Percentiles rank a stretch among this genome's conserved stretches.
These are phyloP conservation scores for Norana najaformis DNA, from an alignment of 2,888 invertebrate genomes.

Conservation along the genomic window DNA sequence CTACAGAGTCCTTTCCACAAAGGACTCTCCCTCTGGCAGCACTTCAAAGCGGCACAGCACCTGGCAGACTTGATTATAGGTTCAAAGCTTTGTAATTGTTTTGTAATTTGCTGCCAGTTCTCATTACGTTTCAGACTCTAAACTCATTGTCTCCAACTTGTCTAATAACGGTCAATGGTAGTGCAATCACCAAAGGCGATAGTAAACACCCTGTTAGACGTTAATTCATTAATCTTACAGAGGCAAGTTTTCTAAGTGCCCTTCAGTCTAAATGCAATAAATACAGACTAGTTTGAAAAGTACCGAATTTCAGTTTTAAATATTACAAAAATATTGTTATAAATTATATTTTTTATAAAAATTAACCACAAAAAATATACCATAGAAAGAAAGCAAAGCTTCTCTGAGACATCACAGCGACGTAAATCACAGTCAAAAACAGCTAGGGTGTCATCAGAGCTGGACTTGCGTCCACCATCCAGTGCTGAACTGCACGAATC, in stretches of 20 bases:
- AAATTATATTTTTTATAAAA: not conserved
- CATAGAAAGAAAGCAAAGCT: conserved; percentile 81
- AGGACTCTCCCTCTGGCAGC: no score
- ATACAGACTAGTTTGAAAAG: not conserved
- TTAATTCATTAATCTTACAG: no score
- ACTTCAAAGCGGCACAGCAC: no score
- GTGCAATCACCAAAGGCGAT: no score
- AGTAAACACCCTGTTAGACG: no score
- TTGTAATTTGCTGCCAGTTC: no score
- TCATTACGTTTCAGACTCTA: no score
- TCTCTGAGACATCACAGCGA: conserved; percentile 82
- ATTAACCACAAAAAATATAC: conserved; percentile 63
- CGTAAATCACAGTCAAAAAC: conserved; percentile 74
- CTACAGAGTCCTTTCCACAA: no score
- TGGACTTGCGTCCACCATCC: conserved; percentile 70
- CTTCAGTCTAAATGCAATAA: not conserved
- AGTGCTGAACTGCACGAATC: conserved; percentile 69
- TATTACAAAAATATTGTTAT: not conserved
- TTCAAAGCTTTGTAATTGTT: no score
- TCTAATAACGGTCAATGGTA: no score
- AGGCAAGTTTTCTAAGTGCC: not conserved
- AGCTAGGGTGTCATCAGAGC: conserved; percentile 63
- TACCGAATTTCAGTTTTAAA: not conserved
- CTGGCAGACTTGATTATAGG: no score
- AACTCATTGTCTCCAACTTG: no score